Conservation (phyloP, 2,113 vertebrate genomes). For the Ivindomyrus marchei region DNA sequence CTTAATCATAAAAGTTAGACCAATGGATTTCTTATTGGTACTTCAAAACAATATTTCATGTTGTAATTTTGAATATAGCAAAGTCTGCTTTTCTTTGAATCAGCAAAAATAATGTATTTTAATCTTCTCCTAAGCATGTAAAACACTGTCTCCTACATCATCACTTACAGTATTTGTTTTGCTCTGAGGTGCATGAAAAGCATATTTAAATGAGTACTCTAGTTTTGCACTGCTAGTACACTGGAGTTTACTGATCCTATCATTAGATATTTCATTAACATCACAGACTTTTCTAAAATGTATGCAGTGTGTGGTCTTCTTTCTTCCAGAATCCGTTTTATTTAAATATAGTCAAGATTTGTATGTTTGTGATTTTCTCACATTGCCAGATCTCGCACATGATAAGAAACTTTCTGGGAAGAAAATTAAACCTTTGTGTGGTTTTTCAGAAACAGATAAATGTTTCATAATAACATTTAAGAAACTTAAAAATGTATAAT, state of each 20-base stretch:
- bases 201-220: conserved; percentile 1
- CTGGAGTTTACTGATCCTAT: background rate
- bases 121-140: background rate
- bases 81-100: background rate
- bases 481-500: background rate
- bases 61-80: background rate
- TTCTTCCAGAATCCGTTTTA: background rate
- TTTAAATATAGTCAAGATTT: background rate
- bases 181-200: background rate
- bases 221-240: background rate
- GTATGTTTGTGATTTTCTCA: background rate
- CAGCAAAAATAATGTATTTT: background rate
- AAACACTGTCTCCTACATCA: background rate
- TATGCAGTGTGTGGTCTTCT: background rate
- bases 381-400: background rate
- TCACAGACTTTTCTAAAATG: background rate
- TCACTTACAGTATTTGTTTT: background rate
- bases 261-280: background rate
- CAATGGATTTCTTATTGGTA: background rate
- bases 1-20: background rate
- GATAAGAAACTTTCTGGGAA: background rate
- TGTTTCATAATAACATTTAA: background rate
- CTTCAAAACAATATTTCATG: background rate
- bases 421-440: background rate
- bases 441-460: background rate